Base-by-base conservation (phyloP, 2,888 invertebrate species). In the Scotopteryx bipunctaria region DNA sequence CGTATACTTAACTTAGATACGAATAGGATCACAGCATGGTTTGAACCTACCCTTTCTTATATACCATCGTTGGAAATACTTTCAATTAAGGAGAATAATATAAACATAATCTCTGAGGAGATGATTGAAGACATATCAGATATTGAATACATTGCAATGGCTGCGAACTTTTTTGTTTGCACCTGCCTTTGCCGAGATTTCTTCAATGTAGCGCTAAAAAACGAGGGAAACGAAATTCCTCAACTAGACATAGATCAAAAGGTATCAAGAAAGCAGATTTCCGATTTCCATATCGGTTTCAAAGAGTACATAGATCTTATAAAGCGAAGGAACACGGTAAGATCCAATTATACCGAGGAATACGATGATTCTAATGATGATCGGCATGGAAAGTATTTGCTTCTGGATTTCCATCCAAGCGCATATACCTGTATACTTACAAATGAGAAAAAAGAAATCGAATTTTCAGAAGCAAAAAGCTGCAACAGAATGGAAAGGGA, bases 121-220 rank as follows among this genome's bases (percentile, higher is more conserved):
- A 94, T 94, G 92, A 66, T 92, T 0, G 59, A 72, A 8, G 94
- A 94, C 59, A 80, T 94, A 3, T 66, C 76, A 0, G 60, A 75
- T 0, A 51, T 93, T 0, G 67, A 81, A 0, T 91, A 85, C 46
- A 53, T 94, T 0, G 89, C 87, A 0, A 41, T 94, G 0, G 86
- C 91, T 0, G 83, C 82, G 0, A 94, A 94, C 64, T 88, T 89
- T 4, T 88, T 94, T 13, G 78, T 92, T 0, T 94, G 94, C 64
- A 92, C 91, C 42, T 93, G 94, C 52, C 73, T 86, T 2, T 69
- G 91, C 0, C 83, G 90, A 46, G 88, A 92, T n/a, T 74, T 93
- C 5, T 83, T 91, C 23, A 89, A 91, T 25, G 61, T 80, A 9
- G 81, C 81, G 0, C 55, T 66, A 0, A 56, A 43, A 0, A 81